phyloP scores from a whole-genome alignment of 2,888 invertebrate genomes.

The Beris chalybata region DNA sequence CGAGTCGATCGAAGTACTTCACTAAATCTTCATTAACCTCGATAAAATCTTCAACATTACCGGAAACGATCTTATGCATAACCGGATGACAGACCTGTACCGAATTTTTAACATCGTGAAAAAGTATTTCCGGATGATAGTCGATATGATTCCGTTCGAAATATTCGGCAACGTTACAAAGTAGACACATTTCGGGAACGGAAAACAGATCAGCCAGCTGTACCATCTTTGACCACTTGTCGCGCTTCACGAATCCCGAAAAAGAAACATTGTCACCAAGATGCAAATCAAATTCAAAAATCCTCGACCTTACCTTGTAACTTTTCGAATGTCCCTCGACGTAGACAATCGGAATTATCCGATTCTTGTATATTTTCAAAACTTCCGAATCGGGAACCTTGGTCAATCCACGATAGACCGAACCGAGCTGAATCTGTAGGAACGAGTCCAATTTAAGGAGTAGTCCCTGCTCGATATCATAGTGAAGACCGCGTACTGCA shows the following conservation, averaged over 20 bases:
- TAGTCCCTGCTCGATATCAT: slow-evolving; percentile 93
- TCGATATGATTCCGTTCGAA: slow-evolving; percentile 87
- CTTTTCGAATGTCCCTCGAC: slow-evolving; percentile 78
- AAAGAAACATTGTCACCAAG: background rate
- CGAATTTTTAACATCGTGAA: slow-evolving; percentile 89
- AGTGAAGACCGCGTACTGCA: slow-evolving; percentile 96
- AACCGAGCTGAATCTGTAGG: slow-evolving; percentile 93
- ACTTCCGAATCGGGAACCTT: slow-evolving; percentile 84
- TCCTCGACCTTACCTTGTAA: slow-evolving; percentile 61
- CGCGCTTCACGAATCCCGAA: background rate
- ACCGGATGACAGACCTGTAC: slow-evolving; percentile 84
- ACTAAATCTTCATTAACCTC: slow-evolving; percentile 73
- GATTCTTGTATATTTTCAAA: slow-evolving; percentile 78
- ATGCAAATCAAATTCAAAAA: background rate
- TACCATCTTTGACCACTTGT: slow-evolving; percentile 72
- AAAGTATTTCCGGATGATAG: slow-evolving; percentile 94
- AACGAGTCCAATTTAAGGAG: slow-evolving; percentile 94
- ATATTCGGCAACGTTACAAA: slow-evolving; percentile 93
- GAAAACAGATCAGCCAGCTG: slow-evolving; percentile 96
- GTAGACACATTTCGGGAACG: slow-evolving; percentile 91
- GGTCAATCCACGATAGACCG: slow-evolving; percentile 85
- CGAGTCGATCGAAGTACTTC: slow-evolving; percentile 74
- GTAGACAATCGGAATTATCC: slow-evolving; percentile 83
- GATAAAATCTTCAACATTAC: slow-evolving; percentile 78
- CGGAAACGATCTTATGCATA: slow-evolving; percentile 87